Conservation (phyloP, 2,888 invertebrate species). For the Phragmatobia fuliginosa region DNA sequence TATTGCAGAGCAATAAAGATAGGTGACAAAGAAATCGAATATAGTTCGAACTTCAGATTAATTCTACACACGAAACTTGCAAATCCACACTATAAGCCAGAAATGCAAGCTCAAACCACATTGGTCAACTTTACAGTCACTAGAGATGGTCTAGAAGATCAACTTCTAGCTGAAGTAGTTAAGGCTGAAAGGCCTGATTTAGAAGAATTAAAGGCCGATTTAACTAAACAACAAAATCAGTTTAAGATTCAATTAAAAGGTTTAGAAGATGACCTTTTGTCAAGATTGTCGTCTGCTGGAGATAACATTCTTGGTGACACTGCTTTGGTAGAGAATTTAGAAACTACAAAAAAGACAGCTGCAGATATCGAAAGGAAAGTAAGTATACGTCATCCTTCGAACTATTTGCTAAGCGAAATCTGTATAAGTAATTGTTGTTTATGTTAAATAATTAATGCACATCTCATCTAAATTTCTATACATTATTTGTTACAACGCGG, state of each 20-base stretch:
- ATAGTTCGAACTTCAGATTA: slow-evolving; percentile 94
- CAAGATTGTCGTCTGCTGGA: slow-evolving; percentile 95
- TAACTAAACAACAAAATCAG: slow-evolving; percentile 98
- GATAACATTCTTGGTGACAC: slow-evolving; percentile 98
- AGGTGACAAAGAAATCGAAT: slow-evolving; percentile 98
- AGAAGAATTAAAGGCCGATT: slow-evolving; percentile 96
- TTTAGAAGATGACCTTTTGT: slow-evolving; percentile 96
- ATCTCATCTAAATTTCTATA: no score
- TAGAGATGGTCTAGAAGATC: slow-evolving; percentile 97
- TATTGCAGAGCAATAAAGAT: slow-evolving; percentile 95
- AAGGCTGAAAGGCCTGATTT: slow-evolving; percentile 98
- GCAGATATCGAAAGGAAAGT: slow-evolving; percentile 97
- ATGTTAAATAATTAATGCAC: no score
- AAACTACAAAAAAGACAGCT: slow-evolving; percentile 97
- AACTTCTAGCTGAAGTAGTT: slow-evolving; percentile 97
- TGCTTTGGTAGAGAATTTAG: slow-evolving; percentile 97
- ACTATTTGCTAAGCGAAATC: not conserved
- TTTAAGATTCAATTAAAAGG: slow-evolving; percentile 98
- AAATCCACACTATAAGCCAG: slow-evolving; percentile 99
- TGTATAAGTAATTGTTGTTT: not conserved
- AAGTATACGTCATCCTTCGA: slow-evolving; percentile 3
- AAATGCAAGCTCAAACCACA: slow-evolving; percentile 99
- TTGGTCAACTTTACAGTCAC: slow-evolving; percentile 99
- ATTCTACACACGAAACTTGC: slow-evolving; percentile 98
- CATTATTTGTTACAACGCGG: no score